Base-by-base conservation (phyloP, 2,888 invertebrate genomes). In the Oligia fasciuncula region DNA sequence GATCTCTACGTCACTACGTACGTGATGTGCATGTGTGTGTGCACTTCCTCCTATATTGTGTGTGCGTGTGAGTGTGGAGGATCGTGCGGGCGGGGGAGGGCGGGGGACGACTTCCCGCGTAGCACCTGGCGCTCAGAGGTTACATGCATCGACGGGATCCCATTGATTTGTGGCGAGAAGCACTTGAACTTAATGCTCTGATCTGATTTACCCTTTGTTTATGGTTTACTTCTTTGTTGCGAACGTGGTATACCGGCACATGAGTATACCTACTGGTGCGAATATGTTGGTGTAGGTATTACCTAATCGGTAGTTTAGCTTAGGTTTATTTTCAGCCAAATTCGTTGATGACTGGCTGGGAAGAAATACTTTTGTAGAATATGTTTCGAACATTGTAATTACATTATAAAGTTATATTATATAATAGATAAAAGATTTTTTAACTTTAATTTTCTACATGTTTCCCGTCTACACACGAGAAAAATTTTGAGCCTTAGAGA, bases 111-210 rank as follows among this genome's bases (percentile, higher is more conserved):
- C 96, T 95, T 96, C 96, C 96, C 96, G 96, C 95, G 93, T 94
- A 96, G 96, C 96, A 96, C 96, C 96, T 96, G 96, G 96, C 96
- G 95, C 94, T 93, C 92, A 90, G 94, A 94, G 95, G 95, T 93
- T 95, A 94, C 95, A 93, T 93, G 91, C 89, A 91, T 93, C 94
- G 93, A 94, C 94, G 92, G 93, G 94, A 94, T 95, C 94, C 91
- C 95, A 95, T 95, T 96, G 96, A 96, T 96, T 96, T 95, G 95
- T 95, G 92, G 94, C 93, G 90, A 95, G 94, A 94, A 93, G 92
- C 92, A 92, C 91, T 91, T 91, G 91, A 91, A 93, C 91, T 92
- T 92, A 91, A 91, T 93, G 91, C 90, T 85, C 76, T 86, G 87
- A 86, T 91, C 92, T 91, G 93, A 94, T 94, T 93, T 93, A 90